Conservation (phyloP, 2,888 invertebrate species). For the Caenorhabditis sp. region DNA sequence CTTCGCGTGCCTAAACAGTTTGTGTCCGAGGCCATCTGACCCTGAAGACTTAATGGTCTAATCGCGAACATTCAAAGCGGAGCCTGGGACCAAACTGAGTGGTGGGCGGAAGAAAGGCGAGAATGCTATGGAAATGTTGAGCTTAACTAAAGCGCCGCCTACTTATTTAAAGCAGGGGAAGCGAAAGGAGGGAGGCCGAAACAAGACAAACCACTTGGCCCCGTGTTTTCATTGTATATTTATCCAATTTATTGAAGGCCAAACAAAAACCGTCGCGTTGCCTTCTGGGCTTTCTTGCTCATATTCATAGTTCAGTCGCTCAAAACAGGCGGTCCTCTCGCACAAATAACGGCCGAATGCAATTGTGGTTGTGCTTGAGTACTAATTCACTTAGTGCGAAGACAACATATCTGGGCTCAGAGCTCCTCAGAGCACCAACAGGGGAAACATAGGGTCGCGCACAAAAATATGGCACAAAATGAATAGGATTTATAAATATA, state of each 20-base stretch:
- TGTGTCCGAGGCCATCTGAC: conserved; percentile 5
- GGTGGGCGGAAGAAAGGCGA: conserved; percentile 8
- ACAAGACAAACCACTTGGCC: conserved; percentile 6
- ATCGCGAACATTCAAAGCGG: conserved; percentile 45
- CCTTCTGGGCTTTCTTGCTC: conserved; percentile 33
- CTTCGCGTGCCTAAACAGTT: conserved; percentile 6
- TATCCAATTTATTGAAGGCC: conserved; percentile 31
- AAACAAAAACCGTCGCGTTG: conserved; percentile 37
- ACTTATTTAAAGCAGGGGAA: conserved; percentile 53
- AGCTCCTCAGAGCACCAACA: conserved; percentile 3
- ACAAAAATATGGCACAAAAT: background rate
- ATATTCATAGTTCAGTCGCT: conserved; percentile 32
- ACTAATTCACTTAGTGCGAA: conserved; percentile 52
- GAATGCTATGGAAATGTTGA: conserved; percentile 43
- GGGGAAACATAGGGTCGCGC: background rate
- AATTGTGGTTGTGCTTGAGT: conserved; percentile 42
- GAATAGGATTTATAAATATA: conserved; percentile 34
- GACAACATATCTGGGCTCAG: conserved; percentile 41
- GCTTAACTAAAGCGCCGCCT: conserved; percentile 56
- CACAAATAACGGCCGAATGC: conserved; percentile 7
- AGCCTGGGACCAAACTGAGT: conserved; percentile 1
- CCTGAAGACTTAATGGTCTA: conserved; percentile 56
- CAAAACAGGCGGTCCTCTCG: background rate
- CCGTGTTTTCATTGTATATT: conserved; percentile 42
- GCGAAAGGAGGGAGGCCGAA: conserved; percentile 8